A percentile compares a stretch with the other conserved stretches of the same genome.
phyloP scores from a whole-genome alignment of 2,888 invertebrate genomes.

The Diaphora mendica region DNA sequence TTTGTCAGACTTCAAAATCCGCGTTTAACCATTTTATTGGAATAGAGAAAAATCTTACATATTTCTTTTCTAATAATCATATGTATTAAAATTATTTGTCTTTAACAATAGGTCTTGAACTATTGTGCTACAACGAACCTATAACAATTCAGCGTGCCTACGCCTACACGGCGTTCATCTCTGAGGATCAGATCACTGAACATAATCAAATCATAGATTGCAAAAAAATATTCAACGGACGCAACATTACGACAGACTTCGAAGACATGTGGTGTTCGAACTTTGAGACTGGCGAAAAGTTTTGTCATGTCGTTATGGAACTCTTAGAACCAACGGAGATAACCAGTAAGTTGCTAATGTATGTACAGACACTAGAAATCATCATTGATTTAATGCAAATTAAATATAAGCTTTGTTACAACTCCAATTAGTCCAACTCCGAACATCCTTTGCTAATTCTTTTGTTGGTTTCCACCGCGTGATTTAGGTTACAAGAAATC shows the following conservation, averaged over 20 bases:
- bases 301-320: constrained; percentile 77
- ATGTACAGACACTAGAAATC: too few relatives aligned
- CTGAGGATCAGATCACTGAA: constrained; percentile 60
- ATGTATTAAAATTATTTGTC: not conserved
- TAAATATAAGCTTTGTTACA: too few relatives aligned
- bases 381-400: not conserved
- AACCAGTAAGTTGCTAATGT: constrained; percentile 65
- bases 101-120: constrained; percentile 78
- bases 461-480: too few relatives aligned
- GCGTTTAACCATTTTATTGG: not conserved
- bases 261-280: constrained; percentile 89
- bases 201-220: constrained; percentile 68
- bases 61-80: not conserved
- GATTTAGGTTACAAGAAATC: too few relatives aligned
- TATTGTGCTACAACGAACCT: constrained; percentile 68
- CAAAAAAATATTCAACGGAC: constrained; percentile 88
- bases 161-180: constrained; percentile 68
- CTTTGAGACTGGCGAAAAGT: constrained; percentile 67
- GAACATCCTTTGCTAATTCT: too few relatives aligned
- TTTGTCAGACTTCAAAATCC: not conserved
- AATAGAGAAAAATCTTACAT: too few relatives aligned
- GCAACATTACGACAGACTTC: constrained; percentile 89
- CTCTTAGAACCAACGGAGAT: constrained; percentile 71
- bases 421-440: too few relatives aligned
- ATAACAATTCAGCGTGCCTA: constrained; percentile 69